Conservation (phyloP, 1,140 invertebrate species). For the Drosophila seguyi region DNA sequence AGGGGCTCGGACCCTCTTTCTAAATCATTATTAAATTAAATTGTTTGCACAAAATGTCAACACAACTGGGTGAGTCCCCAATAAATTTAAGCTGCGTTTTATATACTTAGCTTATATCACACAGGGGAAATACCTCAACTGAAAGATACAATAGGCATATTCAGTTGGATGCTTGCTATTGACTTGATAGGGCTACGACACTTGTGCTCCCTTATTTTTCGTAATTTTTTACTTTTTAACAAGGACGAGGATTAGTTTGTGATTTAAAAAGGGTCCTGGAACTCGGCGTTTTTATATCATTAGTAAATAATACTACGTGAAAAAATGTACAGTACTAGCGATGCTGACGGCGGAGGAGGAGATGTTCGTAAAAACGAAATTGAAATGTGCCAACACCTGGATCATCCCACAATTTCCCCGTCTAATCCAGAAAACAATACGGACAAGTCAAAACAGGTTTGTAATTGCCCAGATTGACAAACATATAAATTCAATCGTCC, state of each 20-base stretch:
- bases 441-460: conserved; percentile 46
- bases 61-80: conserved; percentile 15
- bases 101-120: conserved; percentile 43
- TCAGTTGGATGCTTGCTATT: conserved; percentile 61
- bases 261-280: not conserved
- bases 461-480: not conserved
- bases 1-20: conserved; percentile 45
- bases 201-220: not conserved
- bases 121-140: not conserved
- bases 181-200: conserved; percentile 46
- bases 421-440: conserved; percentile 13
- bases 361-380: conserved; percentile 54
- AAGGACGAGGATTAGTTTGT: not conserved
- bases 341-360: conserved; percentile 55
- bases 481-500: not conserved
- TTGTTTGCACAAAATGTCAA: conserved; percentile 63
- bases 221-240: not conserved
- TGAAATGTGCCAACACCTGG: conserved; percentile 66
- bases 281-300: not conserved
- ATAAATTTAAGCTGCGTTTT: conserved; percentile 39
- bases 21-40: conserved; percentile 83
- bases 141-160: conserved; percentile 19
- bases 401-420: conserved; percentile 4
- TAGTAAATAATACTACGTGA: not conserved
- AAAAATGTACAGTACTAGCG: conserved; percentile 64